These are phyloP conservation scores for Scortum barcoo DNA, from an alignment of 2,113 vertebrate species.

Conservation along the genomic window DNA sequence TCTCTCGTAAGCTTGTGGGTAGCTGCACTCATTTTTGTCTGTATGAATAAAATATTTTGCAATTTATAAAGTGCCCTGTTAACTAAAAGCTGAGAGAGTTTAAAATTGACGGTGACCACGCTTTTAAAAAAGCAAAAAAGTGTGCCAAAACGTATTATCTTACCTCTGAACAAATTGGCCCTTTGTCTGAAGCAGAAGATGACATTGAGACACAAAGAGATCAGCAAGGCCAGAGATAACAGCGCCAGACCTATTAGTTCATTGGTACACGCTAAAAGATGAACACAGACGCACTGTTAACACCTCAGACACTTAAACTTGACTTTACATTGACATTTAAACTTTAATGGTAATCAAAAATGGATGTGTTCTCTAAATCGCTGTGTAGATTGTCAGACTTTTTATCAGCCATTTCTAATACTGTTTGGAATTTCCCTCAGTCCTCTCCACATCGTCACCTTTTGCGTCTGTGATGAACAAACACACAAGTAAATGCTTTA, in stretches of 20 bases:
- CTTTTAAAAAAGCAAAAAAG: not conserved
- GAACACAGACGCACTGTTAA: constrained; percentile 4
- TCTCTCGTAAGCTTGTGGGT: constrained; percentile 17
- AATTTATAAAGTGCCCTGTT: not conserved
- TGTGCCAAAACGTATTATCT: not conserved
- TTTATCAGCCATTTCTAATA: not conserved
- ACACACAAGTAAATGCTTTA: not conserved
- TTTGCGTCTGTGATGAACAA: not conserved
- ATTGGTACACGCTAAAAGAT: rapidly evolving
- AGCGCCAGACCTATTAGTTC: not conserved
- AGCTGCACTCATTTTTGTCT: constrained; percentile 50
- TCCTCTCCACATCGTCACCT: not conserved
- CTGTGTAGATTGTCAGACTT: not conserved
- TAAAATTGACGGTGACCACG: not conserved
- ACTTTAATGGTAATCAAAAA: not conserved
- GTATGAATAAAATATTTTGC: constrained; percentile 31
- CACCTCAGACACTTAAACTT: not conserved
- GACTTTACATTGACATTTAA: not conserved
- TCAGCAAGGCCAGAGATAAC: constrained; percentile 62
- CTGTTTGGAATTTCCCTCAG: constrained; percentile 6
- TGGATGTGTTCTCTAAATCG: not conserved
- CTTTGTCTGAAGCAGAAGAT: constrained; percentile 65
- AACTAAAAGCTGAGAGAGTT: not conserved
- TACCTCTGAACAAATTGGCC: constrained; percentile 64
- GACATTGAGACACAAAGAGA: constrained; percentile 78